phyloP scores from a whole-genome alignment of 2,888 invertebrate genomes.

The Tenthredo scrophulariae region DNA sequence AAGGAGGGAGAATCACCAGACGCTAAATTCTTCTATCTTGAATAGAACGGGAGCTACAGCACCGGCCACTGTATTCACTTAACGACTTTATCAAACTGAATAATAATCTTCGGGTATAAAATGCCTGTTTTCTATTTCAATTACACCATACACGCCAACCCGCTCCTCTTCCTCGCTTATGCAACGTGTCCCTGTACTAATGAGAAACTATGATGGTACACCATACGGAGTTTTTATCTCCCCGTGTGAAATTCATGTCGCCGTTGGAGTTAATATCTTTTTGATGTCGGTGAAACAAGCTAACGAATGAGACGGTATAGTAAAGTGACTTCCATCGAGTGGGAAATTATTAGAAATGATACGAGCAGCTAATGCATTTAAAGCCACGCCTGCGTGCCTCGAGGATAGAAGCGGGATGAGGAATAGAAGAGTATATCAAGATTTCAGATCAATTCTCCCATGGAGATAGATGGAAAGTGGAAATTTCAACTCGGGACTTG shows the following conservation, averaged over 20 bases:
- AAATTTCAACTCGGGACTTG: neutral
- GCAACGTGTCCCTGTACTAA: neutral
- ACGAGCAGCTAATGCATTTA: constrained; percentile 66
- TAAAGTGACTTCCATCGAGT: neutral
- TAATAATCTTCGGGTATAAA: constrained; percentile 27
- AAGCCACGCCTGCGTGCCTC: constrained; percentile 60
- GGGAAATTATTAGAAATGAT: constrained; percentile 54
- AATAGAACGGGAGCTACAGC: neutral
- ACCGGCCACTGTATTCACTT: neutral
- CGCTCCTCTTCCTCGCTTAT: neutral
- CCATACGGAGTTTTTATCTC: neutral
- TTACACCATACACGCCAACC: neutral
- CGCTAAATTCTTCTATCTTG: constrained; percentile 21
- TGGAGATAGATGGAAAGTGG: neutral
- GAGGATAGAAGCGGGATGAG: neutral
- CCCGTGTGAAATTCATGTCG: neutral
- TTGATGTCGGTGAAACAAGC: neutral
- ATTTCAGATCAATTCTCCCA: neutral
- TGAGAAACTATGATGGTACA: neutral
- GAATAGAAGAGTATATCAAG: neutral
- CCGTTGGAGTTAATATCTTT: neutral
- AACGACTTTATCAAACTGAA: constrained; percentile 28
- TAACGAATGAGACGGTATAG: neutral
- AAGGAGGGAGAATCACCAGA: constrained; percentile 38
- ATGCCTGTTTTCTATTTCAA: constrained; percentile 40